Conservation (phyloP, 2,888 invertebrate genomes). For the Callosobruchus maculatus region DNA sequence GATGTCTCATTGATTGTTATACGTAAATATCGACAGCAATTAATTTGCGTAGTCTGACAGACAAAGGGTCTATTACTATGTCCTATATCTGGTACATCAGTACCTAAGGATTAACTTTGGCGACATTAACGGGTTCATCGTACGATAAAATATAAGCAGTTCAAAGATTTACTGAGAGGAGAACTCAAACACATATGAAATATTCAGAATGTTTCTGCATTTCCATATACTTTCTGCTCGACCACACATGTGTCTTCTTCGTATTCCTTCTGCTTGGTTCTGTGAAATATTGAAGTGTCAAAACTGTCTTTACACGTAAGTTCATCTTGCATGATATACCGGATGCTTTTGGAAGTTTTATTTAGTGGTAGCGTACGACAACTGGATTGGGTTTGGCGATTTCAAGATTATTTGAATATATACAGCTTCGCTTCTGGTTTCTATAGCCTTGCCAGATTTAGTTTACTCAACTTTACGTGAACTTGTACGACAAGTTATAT, state of each 20-base stretch:
- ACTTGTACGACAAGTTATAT: no score
- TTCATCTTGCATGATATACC: background rate
- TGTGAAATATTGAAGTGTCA: background rate
- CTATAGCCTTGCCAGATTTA: no score
- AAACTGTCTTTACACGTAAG: background rate
- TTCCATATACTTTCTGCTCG: background rate
- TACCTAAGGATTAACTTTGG: no score
- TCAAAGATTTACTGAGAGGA: background rate
- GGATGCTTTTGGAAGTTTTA: background rate
- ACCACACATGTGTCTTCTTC: background rate
- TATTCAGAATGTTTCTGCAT: background rate
- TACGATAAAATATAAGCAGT: background rate
- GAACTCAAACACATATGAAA: background rate
- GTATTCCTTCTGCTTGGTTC: background rate
- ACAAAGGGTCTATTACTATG: no score
- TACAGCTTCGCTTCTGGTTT: background rate
- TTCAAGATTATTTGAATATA: background rate
- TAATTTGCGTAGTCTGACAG: no score
- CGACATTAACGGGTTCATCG: no score
- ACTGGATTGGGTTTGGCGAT: background rate
- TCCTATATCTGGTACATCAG: no score
- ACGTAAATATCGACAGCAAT: no score
- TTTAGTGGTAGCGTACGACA: background rate
- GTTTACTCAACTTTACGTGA: no score
- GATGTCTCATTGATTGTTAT: no score